Conservation (phyloP, 2,113 vertebrate genomes). For the Maylandia zebra region DNA sequence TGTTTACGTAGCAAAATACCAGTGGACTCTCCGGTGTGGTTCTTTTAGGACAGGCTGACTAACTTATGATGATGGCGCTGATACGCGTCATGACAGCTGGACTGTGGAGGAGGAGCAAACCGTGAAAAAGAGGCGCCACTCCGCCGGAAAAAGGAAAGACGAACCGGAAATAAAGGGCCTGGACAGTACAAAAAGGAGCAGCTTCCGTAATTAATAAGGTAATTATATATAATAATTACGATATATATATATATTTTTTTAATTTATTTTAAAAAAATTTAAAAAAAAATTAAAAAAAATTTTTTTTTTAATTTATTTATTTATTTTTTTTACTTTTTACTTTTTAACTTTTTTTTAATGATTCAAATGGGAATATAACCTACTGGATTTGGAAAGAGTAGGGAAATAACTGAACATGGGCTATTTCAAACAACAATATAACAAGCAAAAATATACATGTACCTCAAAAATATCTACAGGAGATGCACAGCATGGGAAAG, state of each 20-base stretch:
- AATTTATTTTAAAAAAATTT: too few species aligned
- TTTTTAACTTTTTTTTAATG: background rate
- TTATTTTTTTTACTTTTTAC: too few species aligned
- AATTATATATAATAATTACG: background rate
- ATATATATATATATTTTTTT: too few species aligned
- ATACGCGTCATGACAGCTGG: background rate
- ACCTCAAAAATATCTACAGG: background rate
- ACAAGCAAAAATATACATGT: background rate
- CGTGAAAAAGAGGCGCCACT: background rate
- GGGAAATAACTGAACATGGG: background rate
- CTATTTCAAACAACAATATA: background rate
- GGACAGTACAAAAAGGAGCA: background rate
- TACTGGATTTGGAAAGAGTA: background rate
- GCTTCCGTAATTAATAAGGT: background rate
- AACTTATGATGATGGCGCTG: background rate
- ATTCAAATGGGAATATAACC: background rate
- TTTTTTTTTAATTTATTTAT: too few species aligned
- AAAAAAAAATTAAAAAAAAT: too few species aligned
- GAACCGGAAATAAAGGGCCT: background rate
- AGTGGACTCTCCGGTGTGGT: rapidly evolving
- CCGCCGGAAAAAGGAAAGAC: background rate
- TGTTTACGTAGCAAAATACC: background rate
- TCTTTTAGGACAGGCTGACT: background rate
- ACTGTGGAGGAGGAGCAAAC: background rate
- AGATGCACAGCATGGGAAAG: background rate